These are phyloP conservation scores for Drosophila mauritiana DNA, from an alignment of 1,140 invertebrate genomes.

Conservation along the genomic window DNA sequence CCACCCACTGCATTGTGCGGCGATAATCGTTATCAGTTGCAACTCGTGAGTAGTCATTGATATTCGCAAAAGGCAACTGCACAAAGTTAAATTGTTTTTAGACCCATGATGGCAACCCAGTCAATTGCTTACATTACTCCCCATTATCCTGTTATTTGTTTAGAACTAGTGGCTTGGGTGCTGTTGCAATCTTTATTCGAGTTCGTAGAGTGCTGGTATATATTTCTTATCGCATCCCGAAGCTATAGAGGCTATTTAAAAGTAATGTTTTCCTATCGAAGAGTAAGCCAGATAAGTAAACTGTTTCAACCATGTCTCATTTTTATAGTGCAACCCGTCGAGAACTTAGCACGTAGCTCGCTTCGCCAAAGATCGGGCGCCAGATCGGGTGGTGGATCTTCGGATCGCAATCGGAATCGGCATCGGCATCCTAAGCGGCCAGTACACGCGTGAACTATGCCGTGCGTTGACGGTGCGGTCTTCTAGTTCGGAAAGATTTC, in stretches of 20 bases:
- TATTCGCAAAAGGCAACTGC: not conserved
- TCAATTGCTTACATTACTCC: not conserved
- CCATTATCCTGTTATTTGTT: too few relatives aligned
- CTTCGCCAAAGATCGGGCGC: constrained; percentile 10
- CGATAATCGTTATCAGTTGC: constrained; percentile 61
- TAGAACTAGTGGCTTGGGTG: not conserved
- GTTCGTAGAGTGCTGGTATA: not conserved
- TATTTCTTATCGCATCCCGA: not conserved
- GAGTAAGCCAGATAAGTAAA: too few relatives aligned
- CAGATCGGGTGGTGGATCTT: constrained; percentile 30
- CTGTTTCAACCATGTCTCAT: not conserved
- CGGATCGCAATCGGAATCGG: constrained; percentile 21
- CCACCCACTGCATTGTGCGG: constrained; percentile 1
- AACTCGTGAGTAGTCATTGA: constrained; percentile 17
- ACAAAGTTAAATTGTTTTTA: not conserved
- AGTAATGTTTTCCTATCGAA: not conserved
- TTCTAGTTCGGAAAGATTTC: constrained; percentile 59
- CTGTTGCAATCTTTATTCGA: not conserved
- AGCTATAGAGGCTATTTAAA: not conserved
- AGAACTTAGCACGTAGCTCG: not conserved
- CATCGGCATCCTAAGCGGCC: constrained; percentile 43
- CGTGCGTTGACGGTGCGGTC: constrained; percentile 74
- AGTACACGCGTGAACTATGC: constrained; percentile 80
- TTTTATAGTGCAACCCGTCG: not conserved
- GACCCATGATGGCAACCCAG: too few relatives aligned